Conservation (phyloP, 1,140 invertebrate genomes). For the Trachymyrmex cornetzi region DNA sequence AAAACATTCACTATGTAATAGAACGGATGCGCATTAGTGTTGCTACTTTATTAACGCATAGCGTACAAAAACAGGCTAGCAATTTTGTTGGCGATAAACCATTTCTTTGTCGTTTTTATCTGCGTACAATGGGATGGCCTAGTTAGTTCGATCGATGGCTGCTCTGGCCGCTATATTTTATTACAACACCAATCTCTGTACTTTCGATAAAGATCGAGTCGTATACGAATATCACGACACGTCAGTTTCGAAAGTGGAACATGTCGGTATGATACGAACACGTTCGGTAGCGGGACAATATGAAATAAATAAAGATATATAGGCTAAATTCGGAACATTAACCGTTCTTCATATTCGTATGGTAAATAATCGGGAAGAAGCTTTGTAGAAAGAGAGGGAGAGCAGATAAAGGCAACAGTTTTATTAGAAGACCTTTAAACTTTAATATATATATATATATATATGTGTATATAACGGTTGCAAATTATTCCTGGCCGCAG, state of each 20-base stretch:
- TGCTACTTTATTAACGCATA: neutral
- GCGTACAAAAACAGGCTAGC: neutral
- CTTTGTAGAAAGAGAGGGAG: neutral
- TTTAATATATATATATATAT: neutral
- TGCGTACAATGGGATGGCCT: slow-evolving; percentile 61
- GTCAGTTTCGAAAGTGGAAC: slow-evolving; percentile 7
- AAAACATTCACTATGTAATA: neutral
- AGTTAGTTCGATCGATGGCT: slow-evolving; percentile 67
- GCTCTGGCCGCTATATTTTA: slow-evolving; percentile 36
- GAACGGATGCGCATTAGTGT: neutral
- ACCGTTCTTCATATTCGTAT: neutral
- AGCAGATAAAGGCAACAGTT: too few relatives aligned
- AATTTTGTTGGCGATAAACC: neutral
- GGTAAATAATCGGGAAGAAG: slow-evolving; percentile 40
- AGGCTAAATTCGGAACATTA: slow-evolving; percentile 26
- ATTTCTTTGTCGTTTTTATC: slow-evolving; percentile 41
- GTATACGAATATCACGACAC: slow-evolving; percentile 24
- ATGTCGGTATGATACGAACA: neutral
- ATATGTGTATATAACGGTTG: neutral
- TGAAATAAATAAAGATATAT: slow-evolving; percentile 49
- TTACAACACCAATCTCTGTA: slow-evolving; percentile 24
- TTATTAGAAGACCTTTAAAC: slow-evolving; percentile 38
- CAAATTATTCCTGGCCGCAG: slow-evolving; percentile 39
- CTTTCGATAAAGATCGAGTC: slow-evolving; percentile 35
- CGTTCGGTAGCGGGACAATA: neutral